Conservation (phyloP, 2,797 vertebrate genomes). For the Phataginus tetradactyla region DNA sequence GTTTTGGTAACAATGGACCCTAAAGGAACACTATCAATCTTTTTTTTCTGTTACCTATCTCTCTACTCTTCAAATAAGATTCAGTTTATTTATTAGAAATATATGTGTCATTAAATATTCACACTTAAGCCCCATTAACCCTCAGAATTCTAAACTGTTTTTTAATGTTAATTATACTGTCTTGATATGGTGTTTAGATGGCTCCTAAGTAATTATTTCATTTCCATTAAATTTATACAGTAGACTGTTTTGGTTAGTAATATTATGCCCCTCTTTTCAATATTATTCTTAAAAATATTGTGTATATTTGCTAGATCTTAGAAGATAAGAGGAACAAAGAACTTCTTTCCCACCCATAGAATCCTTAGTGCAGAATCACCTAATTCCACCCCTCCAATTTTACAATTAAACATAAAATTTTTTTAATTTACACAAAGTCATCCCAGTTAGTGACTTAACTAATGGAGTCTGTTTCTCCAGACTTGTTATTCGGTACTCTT, state of each 20-base stretch:
- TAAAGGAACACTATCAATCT: neutral
- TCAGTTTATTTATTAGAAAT: neutral
- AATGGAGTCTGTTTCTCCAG: neutral
- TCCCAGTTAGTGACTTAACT: neutral
- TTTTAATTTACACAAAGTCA: neutral
- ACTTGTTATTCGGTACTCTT: neutral
- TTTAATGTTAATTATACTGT: slow-evolving; percentile 40
- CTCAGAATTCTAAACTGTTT: slow-evolving; percentile 8
- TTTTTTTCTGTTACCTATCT: neutral
- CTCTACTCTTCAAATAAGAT: neutral
- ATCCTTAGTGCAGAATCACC: neutral
- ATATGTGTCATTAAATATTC: neutral
- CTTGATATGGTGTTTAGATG: neutral
- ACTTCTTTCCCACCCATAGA: neutral
- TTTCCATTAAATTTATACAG: neutral
- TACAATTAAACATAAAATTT: neutral
- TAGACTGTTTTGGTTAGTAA: neutral
- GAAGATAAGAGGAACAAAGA: neutral
- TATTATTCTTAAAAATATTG: neutral
- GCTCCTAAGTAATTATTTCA: neutral
- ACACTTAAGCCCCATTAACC: neutral
- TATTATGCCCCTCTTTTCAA: neutral
- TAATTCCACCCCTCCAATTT: neutral
- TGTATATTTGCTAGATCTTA: neutral
- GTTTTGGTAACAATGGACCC: neutral